Conservation (phyloP, 2,797 vertebrate genomes). For the Spinus pinus region DNA sequence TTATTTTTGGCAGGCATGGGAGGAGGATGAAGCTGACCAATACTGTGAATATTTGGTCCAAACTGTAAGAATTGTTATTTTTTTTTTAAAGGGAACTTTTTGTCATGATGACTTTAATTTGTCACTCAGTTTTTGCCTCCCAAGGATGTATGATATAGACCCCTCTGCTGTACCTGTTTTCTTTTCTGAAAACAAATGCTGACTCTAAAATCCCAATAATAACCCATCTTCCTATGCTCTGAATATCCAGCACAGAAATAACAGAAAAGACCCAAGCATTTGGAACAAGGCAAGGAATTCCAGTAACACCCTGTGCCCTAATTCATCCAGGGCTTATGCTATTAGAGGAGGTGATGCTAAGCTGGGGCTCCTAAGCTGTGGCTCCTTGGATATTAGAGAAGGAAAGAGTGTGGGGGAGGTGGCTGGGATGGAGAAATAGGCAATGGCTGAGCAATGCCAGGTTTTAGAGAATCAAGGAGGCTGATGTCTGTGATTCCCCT, state of each 20-base stretch:
- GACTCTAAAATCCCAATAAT: background rate
- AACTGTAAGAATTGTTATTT: background rate
- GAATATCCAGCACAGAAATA: background rate
- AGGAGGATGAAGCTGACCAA: background rate
- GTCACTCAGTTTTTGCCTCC: background rate
- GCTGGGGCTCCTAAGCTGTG: background rate
- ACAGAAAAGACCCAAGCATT: background rate
- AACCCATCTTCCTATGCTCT: background rate
- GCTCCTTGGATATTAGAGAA: conserved; percentile 23
- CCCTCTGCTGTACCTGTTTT: background rate
- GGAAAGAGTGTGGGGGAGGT: background rate
- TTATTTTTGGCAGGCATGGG: background rate
- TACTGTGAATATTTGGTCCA: background rate
- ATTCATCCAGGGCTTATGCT: background rate
- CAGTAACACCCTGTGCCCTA: background rate
- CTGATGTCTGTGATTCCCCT: background rate
- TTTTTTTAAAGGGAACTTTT: background rate
- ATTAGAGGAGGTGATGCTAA: background rate
- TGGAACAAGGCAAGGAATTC: background rate
- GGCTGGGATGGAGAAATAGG: background rate
- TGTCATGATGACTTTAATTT: background rate
- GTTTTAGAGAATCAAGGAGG: background rate
- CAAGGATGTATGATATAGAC: background rate
- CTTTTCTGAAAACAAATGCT: background rate
- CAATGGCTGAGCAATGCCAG: background rate